phyloP scores from a whole-genome alignment of 2,888 invertebrate genomes.

The Dexiosoma caninum region DNA sequence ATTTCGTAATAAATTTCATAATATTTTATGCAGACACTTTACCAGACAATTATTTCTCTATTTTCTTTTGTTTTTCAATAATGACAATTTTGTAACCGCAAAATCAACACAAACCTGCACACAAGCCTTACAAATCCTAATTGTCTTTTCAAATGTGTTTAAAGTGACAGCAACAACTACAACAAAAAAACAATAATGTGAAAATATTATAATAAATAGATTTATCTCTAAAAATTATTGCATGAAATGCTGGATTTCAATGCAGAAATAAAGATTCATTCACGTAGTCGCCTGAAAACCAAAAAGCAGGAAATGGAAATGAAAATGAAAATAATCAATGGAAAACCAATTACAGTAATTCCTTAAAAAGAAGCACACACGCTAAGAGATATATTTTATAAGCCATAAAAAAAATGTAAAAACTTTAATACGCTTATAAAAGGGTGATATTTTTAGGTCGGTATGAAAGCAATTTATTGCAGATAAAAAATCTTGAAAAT shows the following conservation, averaged over 20 bases:
- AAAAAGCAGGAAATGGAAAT: constrained; percentile 49
- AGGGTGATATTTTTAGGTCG: neutral
- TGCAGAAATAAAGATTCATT: constrained; percentile 2
- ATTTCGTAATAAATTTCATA: neutral
- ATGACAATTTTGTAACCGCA: constrained; percentile 51
- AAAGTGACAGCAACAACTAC: too few species aligned
- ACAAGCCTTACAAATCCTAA: neutral
- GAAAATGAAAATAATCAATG: constrained; percentile 61
- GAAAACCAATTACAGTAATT: constrained; percentile 60
- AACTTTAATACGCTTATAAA: neutral
- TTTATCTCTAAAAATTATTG: constrained; percentile 41
- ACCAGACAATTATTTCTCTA: constrained; percentile 26
- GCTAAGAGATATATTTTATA: constrained; percentile 30
- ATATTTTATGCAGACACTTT: constrained; percentile 16
- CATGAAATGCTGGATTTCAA: constrained; percentile 13
- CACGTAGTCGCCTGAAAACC: constrained; percentile 1
- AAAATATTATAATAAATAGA: constrained; percentile 49
- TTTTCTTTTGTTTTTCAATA: constrained; percentile 23
- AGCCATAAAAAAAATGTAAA: constrained; percentile 22
- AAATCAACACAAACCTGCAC: constrained; percentile 39
- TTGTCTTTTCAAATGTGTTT: constrained; percentile 28
- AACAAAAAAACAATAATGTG: neutral
- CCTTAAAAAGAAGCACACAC: constrained; percentile 38
- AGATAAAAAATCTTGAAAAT: too few species aligned
- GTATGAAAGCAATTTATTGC: too few species aligned